Evolutionary conservation across 1,140 invertebrate genomes (phyloP), one percentile per base, ranked within the genome.

Genomic region (Drosophila burlai): DNA sequence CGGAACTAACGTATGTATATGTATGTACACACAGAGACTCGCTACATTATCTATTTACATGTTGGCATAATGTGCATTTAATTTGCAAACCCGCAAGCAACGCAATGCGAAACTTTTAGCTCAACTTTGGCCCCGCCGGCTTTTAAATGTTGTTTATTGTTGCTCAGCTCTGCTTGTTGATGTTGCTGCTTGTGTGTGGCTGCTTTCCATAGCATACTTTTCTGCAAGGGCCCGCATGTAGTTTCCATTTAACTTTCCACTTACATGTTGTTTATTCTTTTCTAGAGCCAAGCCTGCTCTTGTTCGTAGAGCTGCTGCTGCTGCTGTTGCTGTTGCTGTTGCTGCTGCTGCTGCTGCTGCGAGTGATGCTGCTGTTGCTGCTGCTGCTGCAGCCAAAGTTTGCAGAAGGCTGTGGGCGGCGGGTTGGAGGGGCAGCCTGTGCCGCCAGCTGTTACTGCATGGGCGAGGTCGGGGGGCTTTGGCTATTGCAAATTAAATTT

Each of bases 401-500:
- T 92, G 52, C 91, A 92, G 76, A 92, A 92, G 62, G 91, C 91
- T 60, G 81, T 85, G 71, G 89, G 85, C 67, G 89, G 83, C 50
- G 83, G 81, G 40, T 91, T 76, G 26, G 90, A 89, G 73, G 83
- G 49, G 42, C 68, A 80, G 45, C 72, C 78, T 63, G 54, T n/a
- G 61, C 66, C 72, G 57, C 60, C 80, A 46, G 66, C 42, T 61
- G 47, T 73, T 80, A 50, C 45, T 83, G 83, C 58, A 63, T 52
- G 64, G 73, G 61, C 80, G 43, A 63, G 66, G 55, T 80, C 76
- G 71, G 58, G 64, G 78, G 80, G 67, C 76, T 66, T 82, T 84
- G 81, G 91, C 82, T 92, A 85, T 91, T 92, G 90, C 90, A 92
- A 89, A 92, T 92, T 92, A 91, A 92, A 92, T 91, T 92, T 92